Base-by-base conservation (phyloP, 2,113 vertebrate species). In the Chaetorhynchus papuensis region DNA sequence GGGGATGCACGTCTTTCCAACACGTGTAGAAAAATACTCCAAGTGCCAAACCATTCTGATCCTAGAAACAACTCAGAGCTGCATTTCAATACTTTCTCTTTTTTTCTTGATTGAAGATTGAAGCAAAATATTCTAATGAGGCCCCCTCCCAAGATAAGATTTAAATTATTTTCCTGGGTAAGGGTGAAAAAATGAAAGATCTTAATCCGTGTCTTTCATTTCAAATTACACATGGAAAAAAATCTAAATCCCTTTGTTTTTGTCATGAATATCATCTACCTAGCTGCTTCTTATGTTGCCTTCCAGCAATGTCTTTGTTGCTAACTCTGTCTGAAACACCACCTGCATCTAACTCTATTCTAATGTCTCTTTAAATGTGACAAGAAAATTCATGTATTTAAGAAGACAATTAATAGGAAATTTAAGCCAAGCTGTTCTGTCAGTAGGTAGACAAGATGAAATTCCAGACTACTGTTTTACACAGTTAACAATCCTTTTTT, bases 201-300 rank as follows among this genome's bases (percentile, higher is more conserved):
- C 77, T 94, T 96, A 97, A 97, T 97, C 94, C 16, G 0, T 70
- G 47, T 90, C 66, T 97, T 96, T 95, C 89, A 77, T 94, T 97
- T 95, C 93, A 96, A 94, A 96, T 95, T 95, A 82, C 65, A 50
- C 72, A 64, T 10, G 31, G 70, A 27, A 65, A 89, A 70, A 79
- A 37, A 22, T 37, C 13, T 37, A 89, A 94, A 84, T 93, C 61
- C 42, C 78, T 94, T 95, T 91, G 79, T 59, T 85, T 96, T 85
- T 91, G 83, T 31, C 63, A 63, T 93, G 12, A 88, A 49, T 90
- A 84, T 78, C 61, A 65, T 94, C 85, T 83, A 77, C 69, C 60
- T 78, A 45, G n/a, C 56, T 87, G 53, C 37, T 88, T 63, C 68
- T 83, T 70, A 44, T 72, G 49, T 82, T 95, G 76, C 93, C 80